Base-by-base conservation (phyloP, 64 coral and sea anemone species). In the Anthopleura sola region DNA sequence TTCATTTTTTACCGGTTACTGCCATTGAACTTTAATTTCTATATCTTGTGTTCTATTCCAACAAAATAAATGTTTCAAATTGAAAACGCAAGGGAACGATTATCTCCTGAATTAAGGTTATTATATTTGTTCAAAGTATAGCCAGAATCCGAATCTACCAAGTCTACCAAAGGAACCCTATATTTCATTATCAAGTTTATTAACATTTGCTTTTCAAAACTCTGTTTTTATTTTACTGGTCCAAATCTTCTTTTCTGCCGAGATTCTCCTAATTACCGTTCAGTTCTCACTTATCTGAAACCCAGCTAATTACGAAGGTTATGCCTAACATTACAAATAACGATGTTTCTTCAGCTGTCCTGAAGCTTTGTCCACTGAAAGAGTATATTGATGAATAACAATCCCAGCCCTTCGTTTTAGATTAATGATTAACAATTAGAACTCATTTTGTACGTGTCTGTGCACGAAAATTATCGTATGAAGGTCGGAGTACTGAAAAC, bases 391-490 rank as follows among this genome's bases (percentile, higher is more conserved):
- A 71, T 71, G 29, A 71, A 71, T 71, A 36, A 71, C 66, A 71
- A 71, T 71, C 9, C 12, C 28, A 17, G 13, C 13, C 29, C 34
- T 71, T 71, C 66, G 66, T 71, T 33, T 71, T 71, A 71, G 66
- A 71, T 71, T 71, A 34, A 71, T 71, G 66, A 71, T 71, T 69
- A 71, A 71, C 66, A 36, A 71, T 71, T 71, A 71, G 66, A 71
- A 71, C 66, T 71, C 29, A 36, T 71, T 34, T 34, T 34, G 7
- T 31, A 71, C 66, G 31, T 71, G 66, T 71, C 66, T 28, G 24
- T 71, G 66, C 66, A 29, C 28, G 29, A 71, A 71, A 34, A 34
- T 71, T 33, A 71, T 34, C 66, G 26, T 14, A 33, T 34, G 29
- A n/a, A 32, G 66, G 66, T 34, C 29, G 66, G 66, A 28, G 20